phyloP scores from a whole-genome alignment of 2,888 invertebrate species.

The Polydrusus cervinus region DNA sequence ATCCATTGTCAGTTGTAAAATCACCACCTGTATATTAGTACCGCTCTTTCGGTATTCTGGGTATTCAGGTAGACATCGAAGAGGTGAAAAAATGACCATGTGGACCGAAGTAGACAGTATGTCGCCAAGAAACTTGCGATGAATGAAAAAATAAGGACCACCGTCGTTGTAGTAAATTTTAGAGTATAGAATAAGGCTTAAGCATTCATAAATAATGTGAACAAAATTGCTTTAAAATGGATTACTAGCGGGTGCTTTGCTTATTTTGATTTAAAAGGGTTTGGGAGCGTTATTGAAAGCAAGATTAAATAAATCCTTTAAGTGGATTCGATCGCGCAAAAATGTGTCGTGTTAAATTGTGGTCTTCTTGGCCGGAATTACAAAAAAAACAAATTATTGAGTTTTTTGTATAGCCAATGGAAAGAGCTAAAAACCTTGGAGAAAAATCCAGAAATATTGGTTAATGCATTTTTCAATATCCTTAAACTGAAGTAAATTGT shows the following conservation, averaged over 20 bases:
- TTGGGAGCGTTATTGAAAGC: conserved; percentile 10
- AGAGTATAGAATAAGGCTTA: conserved; percentile 13
- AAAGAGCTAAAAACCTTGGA: too few relatives aligned
- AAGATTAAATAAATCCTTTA: conserved; percentile 20
- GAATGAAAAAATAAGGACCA: conserved; percentile 8
- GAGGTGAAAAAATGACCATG: conserved; percentile 10
- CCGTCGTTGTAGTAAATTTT: conserved; percentile 32
- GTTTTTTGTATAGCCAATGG: too few relatives aligned
- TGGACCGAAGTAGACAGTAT: conserved; percentile 16
- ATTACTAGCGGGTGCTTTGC: conserved; percentile 19
- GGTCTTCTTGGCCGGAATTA: too few relatives aligned
- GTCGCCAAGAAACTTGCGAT: conserved; percentile 22
- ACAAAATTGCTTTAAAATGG: conserved; percentile 27
- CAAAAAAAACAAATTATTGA: not conserved
- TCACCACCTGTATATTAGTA: conserved; percentile 19
- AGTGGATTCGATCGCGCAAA: too few relatives aligned
- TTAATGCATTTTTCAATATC: too few relatives aligned
- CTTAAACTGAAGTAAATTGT: too few relatives aligned
- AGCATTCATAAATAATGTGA: conserved; percentile 31
- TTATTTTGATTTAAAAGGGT: conserved; percentile 33
- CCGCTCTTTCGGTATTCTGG: not conserved
- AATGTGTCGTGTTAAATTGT: too few relatives aligned
- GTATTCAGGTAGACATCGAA: conserved; percentile 25
- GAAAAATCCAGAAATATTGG: too few relatives aligned
- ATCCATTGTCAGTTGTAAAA: not conserved